Percentiles rank a stretch among this genome's conserved stretches.
Evolutionary conservation across 1,140 invertebrate genomes (phyloP).

Genomic region (Caenorhabditis remanei): DNA sequence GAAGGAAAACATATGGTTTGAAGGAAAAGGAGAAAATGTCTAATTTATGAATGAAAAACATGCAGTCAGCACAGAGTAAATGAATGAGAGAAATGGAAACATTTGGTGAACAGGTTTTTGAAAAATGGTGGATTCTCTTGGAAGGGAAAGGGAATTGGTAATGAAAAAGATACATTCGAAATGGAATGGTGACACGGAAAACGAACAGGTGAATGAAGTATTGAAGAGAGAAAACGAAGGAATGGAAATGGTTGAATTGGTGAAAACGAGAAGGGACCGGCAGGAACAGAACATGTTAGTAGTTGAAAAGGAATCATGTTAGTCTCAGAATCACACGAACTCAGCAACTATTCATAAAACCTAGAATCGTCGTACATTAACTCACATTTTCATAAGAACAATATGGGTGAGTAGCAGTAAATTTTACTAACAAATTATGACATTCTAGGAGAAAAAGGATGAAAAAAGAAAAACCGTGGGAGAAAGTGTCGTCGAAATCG

Average conservation of each 20-base stretch:
- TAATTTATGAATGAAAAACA: conserved; percentile 54
- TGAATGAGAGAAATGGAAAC: conserved; percentile 4
- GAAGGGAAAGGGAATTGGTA: background rate
- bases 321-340: too few species aligned
- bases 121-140: conserved; percentile 6
- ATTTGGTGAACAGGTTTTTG: conserved; percentile 49
- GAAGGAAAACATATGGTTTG: conserved; percentile 17
- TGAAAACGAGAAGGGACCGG: background rate
- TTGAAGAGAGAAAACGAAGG: background rate
- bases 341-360: too few species aligned
- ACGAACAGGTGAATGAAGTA: conserved; percentile 21
- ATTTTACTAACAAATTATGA: too few species aligned
- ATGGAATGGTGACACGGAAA: background rate
- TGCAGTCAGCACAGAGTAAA: background rate
- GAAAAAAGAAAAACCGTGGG: too few species aligned
- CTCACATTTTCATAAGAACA: too few species aligned
- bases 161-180: background rate
- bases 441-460: too few species aligned
- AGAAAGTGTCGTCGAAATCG: too few species aligned
- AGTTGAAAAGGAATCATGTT: too few species aligned
- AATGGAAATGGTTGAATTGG: background rate
- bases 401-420: too few species aligned
- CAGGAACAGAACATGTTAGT: background rate
- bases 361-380: too few species aligned
- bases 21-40: background rate